Conservation (phyloP, 2,888 invertebrate species). For the Harmothoe impar region DNA sequence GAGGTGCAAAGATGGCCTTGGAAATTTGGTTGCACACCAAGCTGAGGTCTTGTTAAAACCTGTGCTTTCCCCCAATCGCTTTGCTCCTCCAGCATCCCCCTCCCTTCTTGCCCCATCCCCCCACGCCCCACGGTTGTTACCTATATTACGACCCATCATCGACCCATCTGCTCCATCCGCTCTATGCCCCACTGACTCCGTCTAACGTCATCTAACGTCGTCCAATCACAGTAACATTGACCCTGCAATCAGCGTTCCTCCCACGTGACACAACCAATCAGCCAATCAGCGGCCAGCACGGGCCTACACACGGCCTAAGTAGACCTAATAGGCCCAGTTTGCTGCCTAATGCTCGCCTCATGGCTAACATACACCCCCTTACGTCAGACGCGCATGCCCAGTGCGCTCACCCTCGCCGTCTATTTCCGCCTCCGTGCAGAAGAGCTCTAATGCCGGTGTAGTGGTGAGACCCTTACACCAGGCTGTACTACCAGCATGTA, state of each 20-base stretch:
- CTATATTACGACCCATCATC: no score
- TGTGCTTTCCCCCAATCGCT: no score
- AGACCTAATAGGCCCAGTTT: conserved; percentile 14
- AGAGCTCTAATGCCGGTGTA: not conserved
- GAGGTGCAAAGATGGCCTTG: no score
- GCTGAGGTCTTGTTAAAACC: no score
- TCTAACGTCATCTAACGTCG: not conserved
- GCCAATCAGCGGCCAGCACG: not conserved
- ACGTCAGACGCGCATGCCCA: conserved; percentile 16
- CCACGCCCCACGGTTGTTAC: no score
- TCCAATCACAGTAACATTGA: not conserved
- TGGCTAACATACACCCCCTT: not conserved
- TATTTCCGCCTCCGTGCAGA: conserved; percentile 3
- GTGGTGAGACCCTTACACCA: no score
- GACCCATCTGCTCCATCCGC: no score
- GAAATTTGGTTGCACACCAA: no score
- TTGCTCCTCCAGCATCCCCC: no score
- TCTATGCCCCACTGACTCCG: no score
- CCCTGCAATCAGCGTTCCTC: not conserved
- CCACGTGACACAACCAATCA: conserved; percentile 23
- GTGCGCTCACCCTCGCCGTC: not conserved
- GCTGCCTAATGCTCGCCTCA: not conserved
- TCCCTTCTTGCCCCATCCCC: no score
- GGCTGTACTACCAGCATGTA: no score
- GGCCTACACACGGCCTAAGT: conserved; percentile 2